Base-by-base conservation (phyloP, 2,797 vertebrate genomes). In the Brotula barbata region DNA sequence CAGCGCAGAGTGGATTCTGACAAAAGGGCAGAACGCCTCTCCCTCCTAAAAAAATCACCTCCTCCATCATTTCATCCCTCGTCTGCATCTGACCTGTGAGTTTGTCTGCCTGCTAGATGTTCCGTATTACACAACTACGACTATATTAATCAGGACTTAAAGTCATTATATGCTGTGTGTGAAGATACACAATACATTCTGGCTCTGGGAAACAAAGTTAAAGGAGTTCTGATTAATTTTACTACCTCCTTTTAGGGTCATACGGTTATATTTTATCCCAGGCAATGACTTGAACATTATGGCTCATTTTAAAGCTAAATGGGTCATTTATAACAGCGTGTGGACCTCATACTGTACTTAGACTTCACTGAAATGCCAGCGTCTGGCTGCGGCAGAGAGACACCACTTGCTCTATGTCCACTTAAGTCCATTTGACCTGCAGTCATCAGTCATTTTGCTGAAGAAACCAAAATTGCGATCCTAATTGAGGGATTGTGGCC, bases 401-500 rank as follows among this genome's bases (percentile, higher is more conserved):
- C 50, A 37, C 28, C 15, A 28, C 48, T 59, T 58, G 48, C 49
- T 57, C 54, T 46, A 43, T 40, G 40, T 37, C 58, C 49, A 58
- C 63, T 60, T 56, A n/a, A 47, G 58, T 61, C 69, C 42, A 41
- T 57, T 40, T 37, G 36, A 61, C 53, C 53, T 59, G 49, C 58
- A 21, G 44, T 66, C 65, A 71, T 77, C 77, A 41, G 56, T 83
- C 68, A 71, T 82, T 77, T 63, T 28, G 64, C 54, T 78, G 71
- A 79, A 52, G 53, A 74, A 51, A 70, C 53, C 49, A 22, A 73
- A 53, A 57, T 58, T 63, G 55, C 55, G 71, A 59, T 48, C 64
- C 58, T 79, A 79, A 85, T 76, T 77, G 61, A 73, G 59, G 50
- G 68, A 56, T 66, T 68, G 75, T 68, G 70, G 64, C 16, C 73